phyloP scores from a whole-genome alignment of 2,797 vertebrate genomes.

The Chiroxiphia lanceolata region DNA sequence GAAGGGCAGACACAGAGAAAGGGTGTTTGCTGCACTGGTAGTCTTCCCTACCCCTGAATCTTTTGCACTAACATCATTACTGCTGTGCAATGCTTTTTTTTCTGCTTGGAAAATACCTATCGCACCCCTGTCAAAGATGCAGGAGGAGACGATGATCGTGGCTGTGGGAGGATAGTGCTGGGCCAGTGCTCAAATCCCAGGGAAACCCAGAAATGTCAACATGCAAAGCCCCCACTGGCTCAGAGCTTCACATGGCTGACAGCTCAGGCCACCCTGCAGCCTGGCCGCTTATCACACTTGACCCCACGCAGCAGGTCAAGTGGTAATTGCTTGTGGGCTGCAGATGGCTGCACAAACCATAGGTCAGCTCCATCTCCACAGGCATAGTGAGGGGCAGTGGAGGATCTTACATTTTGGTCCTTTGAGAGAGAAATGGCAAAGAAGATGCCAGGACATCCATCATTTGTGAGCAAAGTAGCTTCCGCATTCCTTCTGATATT shows the following conservation, averaged over 20 bases:
- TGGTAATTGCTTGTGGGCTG: background rate
- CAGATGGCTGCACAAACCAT: background rate
- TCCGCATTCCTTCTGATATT: background rate
- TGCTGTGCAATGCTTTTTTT: background rate
- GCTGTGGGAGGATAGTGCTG: background rate
- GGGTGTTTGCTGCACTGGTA: background rate
- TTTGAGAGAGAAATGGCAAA: background rate
- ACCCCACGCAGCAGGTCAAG: background rate
- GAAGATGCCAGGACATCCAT: background rate
- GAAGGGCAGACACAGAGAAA: background rate
- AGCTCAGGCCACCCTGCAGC: background rate
- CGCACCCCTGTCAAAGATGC: background rate
- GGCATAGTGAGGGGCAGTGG: fast-evolving
- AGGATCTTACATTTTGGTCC: background rate
- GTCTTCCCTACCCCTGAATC: background rate
- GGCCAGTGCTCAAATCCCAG: background rate
- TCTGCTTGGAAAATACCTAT: background rate
- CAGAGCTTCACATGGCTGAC: background rate
- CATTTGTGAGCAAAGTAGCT: background rate
- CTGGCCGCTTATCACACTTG: background rate
- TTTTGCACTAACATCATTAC: background rate
- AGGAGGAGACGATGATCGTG: background rate
- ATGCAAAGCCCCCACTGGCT: background rate
- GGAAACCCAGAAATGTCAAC: background rate
- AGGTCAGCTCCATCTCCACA: background rate